Evolutionary conservation across 2,797 vertebrate species (phyloP).

Genomic region (Poliocrania exsul): DNA sequence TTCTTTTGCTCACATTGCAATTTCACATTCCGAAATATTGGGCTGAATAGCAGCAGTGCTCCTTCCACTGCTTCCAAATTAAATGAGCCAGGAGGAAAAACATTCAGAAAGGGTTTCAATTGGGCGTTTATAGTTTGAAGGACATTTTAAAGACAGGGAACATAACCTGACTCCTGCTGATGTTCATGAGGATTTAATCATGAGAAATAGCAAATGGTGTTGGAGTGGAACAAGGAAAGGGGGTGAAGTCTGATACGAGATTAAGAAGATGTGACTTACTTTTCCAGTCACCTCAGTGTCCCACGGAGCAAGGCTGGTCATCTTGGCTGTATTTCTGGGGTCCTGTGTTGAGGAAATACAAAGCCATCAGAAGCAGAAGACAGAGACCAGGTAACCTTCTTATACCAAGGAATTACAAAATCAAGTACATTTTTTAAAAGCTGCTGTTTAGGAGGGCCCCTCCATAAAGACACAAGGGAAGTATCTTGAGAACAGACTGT

Average conservation of each 20-base stretch:
- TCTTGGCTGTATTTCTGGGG: background rate
- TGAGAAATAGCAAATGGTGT: rapidly evolving
- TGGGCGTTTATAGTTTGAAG: background rate
- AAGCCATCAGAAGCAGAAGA: background rate
- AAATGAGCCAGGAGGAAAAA: constrained; percentile 30
- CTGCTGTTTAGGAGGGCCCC: background rate
- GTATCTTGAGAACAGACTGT: background rate
- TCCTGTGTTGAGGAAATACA: background rate
- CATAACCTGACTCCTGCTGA: background rate
- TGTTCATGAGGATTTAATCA: background rate
- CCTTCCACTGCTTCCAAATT: background rate
- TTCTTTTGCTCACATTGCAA: background rate
- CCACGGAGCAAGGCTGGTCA: background rate
- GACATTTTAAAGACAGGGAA: background rate
- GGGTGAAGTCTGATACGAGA: rapidly evolving
- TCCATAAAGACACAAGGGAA: rapidly evolving
- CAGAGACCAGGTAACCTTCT: background rate
- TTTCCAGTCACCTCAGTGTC: rapidly evolving
- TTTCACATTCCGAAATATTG: background rate
- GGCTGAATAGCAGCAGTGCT: background rate
- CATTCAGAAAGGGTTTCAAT: background rate
- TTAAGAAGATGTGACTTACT: background rate
- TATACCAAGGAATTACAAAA: background rate
- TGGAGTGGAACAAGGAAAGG: background rate
- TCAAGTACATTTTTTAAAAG: rapidly evolving